A percentile compares a stretch with the other conserved stretches of the same genome.
Evolutionary conservation across 1,140 invertebrate species (phyloP).

Genomic region (Leptinotarsa lineolata): DNA sequence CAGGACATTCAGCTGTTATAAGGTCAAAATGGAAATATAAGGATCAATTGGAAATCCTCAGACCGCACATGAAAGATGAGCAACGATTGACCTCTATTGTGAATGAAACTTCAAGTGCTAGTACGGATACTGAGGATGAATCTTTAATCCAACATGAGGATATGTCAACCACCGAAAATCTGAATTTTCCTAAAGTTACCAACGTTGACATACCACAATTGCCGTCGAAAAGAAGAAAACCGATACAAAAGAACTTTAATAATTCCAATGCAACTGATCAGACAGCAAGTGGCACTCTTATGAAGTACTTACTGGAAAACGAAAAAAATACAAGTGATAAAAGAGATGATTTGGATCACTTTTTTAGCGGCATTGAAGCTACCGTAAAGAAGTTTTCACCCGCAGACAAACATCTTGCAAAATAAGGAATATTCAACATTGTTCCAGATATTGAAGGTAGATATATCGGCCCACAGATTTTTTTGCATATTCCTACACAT

Average conservation of each 20-base stretch:
- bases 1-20: neutral
- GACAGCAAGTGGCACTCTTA: too few species aligned
- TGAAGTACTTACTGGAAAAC: too few species aligned
- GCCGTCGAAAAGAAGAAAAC: neutral
- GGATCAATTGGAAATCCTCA: slow-evolving; percentile 14
- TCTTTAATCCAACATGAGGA: neutral
- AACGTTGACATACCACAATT: neutral
- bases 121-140: neutral
- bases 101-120: neutral
- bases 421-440: too few species aligned
- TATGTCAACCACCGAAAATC: neutral
- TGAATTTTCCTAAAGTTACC: neutral
- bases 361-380: too few species aligned
- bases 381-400: too few species aligned
- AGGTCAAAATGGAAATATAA: neutral
- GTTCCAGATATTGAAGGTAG: neutral
- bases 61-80: neutral
- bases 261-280: too few species aligned
- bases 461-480: neutral
- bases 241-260: neutral
- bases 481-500: neutral
- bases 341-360: too few species aligned
- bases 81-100: slow-evolving; percentile 14
- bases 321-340: too few species aligned
- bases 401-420: too few species aligned